These are phyloP conservation scores for Linepithema humile DNA, from an alignment of 1,140 invertebrate species.

Conservation along the genomic window DNA sequence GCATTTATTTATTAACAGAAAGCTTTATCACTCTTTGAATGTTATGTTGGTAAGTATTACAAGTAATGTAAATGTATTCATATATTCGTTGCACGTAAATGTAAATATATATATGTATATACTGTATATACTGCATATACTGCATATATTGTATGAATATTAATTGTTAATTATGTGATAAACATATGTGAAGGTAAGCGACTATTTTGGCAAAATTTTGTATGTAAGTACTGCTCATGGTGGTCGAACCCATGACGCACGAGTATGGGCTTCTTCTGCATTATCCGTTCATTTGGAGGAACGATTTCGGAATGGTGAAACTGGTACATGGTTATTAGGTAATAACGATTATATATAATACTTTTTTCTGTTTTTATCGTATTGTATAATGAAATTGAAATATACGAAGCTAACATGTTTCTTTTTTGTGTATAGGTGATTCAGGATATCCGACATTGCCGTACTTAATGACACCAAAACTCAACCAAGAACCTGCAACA, in stretches of 20 bases:
- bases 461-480: conserved; percentile 4
- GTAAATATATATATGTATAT: too few relatives aligned
- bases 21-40: background rate
- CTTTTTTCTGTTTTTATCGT: too few relatives aligned
- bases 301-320: background rate
- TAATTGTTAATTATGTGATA: too few relatives aligned
- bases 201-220: background rate
- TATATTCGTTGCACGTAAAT: too few relatives aligned
- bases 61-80: too few relatives aligned
- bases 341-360: too few relatives aligned
- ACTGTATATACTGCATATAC: too few relatives aligned
- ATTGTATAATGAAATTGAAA: too few relatives aligned
- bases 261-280: background rate
- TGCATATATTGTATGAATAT: too few relatives aligned
- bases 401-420: too few relatives aligned
- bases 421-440: background rate
- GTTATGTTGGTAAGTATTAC: too few relatives aligned
- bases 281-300: conserved; percentile 1
- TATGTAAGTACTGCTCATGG: background rate
- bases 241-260: background rate
- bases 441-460: background rate
- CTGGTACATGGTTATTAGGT: background rate
- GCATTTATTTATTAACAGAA: background rate
- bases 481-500: background rate
- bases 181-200: too few relatives aligned